Evolutionary conservation across 2,113 vertebrate species (phyloP), one percentile per base, ranked within the genome.

Genomic region (Plestiodon gilberti): DNA sequence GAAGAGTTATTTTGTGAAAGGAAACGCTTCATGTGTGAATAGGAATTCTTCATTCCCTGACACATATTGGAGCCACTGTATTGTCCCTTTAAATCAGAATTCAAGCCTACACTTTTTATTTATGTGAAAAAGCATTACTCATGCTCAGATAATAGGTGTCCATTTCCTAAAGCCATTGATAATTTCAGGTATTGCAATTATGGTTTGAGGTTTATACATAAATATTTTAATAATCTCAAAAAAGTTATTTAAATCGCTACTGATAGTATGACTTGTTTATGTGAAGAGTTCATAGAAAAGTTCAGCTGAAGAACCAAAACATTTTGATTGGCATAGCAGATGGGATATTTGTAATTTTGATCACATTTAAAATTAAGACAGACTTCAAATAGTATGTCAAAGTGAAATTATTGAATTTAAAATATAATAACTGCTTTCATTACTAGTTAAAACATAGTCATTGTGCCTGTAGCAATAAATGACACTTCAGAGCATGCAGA

Each of bases 351-450:
- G 95, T 96, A 96, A 96, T 96, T 95, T 95, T 94, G 97, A 96
- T 97, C 96, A 97, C 95, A 95, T 94, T 93, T 95, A 93, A 87
- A 96, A 95, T 95, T 95, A 96, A 95, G 93, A 93, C 94, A 94
- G 96, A 94, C 96, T 97, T 96, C 93, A 96, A 95, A 94, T 95
- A 93, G 96, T 96, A 96, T 96, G 97, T 97, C 97, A 97, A 93
- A 91, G 94, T 96, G 84, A 94, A 96, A 96, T 97, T 97, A 96
- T 96, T 96, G 96, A 96, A 96, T 96, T 96, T 97, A 95, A 96
- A 95, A 96, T 96, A 95, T 96, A 96, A 97, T 96, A 96, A 93
- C 83, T 91, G 86, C 95, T 96, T 96, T 97, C 96, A 93, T 96
- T 95, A 93, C 94, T 94, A 96, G 95, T 97, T 97, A 96, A 75